These are phyloP conservation scores for Ailurus styani DNA, from an alignment of 2,113 vertebrate species.

Conservation along the genomic window DNA sequence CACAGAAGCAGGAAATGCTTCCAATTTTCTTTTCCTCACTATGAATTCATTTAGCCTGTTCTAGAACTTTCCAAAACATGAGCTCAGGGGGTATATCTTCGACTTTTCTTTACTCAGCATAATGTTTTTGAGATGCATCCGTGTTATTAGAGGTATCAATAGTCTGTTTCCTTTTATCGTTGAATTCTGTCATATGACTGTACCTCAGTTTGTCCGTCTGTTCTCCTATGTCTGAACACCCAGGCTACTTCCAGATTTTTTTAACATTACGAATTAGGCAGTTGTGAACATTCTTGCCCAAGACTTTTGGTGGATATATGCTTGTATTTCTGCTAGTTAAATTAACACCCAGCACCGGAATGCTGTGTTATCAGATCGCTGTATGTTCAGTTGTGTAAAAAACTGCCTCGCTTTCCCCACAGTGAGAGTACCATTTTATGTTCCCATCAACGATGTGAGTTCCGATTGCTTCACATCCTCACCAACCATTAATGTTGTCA, in stretches of 20 bases:
- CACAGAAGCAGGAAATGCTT: not conserved
- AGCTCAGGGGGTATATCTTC: accelerated
- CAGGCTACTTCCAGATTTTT: not conserved
- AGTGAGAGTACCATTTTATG: not conserved
- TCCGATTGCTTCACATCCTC: not conserved
- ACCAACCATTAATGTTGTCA: not conserved
- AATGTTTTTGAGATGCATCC: not conserved
- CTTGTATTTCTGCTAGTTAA: not conserved
- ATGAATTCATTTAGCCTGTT: not conserved
- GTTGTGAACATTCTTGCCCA: not conserved
- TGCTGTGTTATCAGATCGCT: too few relatives aligned
- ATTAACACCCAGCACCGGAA: not conserved
- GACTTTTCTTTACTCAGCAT: not conserved
- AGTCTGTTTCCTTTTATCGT: not conserved
- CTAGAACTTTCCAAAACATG: not conserved
- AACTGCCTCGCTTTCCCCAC: not conserved
- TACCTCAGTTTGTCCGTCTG: not conserved
- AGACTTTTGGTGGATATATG: not conserved
- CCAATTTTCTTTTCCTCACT: not conserved
- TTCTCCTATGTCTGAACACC: not conserved
- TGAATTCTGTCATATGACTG: not conserved
- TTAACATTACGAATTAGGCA: not conserved
- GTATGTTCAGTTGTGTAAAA: not conserved
- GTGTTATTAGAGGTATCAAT: not conserved
- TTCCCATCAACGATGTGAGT: not conserved